Conservation (phyloP, 92 coral and sea anemone genomes). For the Epizoanthus scotinus region DNA sequence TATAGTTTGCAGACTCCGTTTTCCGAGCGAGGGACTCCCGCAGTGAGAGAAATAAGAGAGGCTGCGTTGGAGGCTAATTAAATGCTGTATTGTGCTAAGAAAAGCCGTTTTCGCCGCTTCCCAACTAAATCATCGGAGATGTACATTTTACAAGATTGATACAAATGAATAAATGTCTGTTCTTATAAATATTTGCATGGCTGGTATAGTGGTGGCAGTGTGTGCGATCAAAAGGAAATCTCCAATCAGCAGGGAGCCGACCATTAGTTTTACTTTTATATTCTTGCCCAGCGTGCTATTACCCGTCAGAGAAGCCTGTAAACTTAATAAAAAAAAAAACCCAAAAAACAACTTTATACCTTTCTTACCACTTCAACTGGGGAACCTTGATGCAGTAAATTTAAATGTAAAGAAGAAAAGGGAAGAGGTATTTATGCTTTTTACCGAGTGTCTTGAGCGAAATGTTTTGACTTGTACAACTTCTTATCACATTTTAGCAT, state of each 20-base stretch:
- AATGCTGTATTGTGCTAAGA: neutral
- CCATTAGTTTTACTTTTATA: neutral
- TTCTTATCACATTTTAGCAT: neutral
- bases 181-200: neutral
- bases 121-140: constrained; percentile 16
- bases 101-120: neutral
- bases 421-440: neutral
- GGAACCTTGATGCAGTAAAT: neutral
- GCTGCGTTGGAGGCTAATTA: too few relatives aligned
- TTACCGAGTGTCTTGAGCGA: neutral
- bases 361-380: neutral
- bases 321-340: neutral
- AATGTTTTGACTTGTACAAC: neutral
- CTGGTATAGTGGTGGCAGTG: neutral
- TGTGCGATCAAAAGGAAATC: neutral
- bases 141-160: neutral
- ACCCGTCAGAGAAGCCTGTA: neutral
- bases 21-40: too few relatives aligned
- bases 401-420: neutral
- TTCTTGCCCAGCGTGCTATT: neutral
- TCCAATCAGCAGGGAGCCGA: constrained; percentile 6
- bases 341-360: neutral
- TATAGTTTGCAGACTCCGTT: too few relatives aligned
- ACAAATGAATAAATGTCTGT: neutral
- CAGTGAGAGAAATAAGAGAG: too few relatives aligned